Evolutionary conservation across 2,888 invertebrate genomes (phyloP), one percentile per base, ranked within the genome.

Genomic region (Cryptus viduatorius): DNA sequence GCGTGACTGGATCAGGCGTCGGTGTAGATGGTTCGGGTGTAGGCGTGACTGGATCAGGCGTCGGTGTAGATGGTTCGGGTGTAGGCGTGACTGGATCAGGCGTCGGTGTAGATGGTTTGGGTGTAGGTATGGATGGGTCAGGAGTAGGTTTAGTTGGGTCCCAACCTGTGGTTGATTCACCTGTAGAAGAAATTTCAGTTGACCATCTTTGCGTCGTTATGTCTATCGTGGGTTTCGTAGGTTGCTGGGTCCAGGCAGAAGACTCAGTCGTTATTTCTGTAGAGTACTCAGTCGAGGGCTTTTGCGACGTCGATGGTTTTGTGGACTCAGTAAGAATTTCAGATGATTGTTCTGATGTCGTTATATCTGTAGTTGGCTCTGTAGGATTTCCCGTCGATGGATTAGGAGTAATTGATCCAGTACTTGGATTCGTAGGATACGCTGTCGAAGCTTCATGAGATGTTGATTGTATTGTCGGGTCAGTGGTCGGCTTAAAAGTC

Each of bases 111-210:
- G 44, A 42, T 44, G 42, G 3, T 44, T 37, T 8, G 4, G 16
- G 37, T 5, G 44, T 42, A n/a, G 44, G 19, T 0, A 24, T 56
- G 2, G 24, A 24, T 24, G 24, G 24, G 24, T 24, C 24, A 1
- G 24, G 24, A 24, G 24, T 24, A 24, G 24, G 24, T 24, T 1
- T 24, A 2, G 56, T 37, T 37, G 37, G 7, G 1, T 37, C 37
- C 37, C 7, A 1, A 1, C 12, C n/a, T 14, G 67, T 19, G 19
- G 67, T 24, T 59, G n/a, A 1, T 61, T 16, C 64, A 77, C 19
- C 78, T 78, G 69, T 69, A 48, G 31, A 77, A 44, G 14, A 59
- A 46, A 68, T 59, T 31, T 29, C 46, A 14, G 46, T 77, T 68
- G 77, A 46, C 0, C 8, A 67, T 56, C 1, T 53, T 4, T 37